These are phyloP conservation scores for Aldabrachelys gigantea DNA, from an alignment of 2,113 vertebrate species.

Conservation along the genomic window DNA sequence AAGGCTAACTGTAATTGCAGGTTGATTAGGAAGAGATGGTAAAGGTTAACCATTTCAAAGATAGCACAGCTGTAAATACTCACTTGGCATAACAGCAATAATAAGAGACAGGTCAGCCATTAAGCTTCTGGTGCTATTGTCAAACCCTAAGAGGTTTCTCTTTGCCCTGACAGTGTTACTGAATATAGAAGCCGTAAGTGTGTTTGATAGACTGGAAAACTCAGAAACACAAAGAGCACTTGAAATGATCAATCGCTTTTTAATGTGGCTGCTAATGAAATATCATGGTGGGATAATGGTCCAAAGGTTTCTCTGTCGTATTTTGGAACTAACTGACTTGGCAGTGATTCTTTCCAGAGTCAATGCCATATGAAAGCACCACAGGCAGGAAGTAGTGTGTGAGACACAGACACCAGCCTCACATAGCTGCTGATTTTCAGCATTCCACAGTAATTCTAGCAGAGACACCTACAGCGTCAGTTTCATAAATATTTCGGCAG, in stretches of 20 bases:
- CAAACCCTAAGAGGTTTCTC: neutral
- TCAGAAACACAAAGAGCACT: neutral
- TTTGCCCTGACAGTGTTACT: conserved; percentile 15
- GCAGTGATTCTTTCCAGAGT: conserved; percentile 41
- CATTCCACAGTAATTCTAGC: neutral
- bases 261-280: conserved; percentile 69
- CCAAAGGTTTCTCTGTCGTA: conserved; percentile 35
- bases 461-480: conserved; percentile 32
- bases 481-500: conserved; percentile 58
- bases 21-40: neutral
- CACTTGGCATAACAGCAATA: conserved; percentile 6
- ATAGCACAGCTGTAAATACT: neutral
- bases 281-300: conserved; percentile 46
- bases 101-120: rapidly evolving
- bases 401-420: conserved; percentile 23
- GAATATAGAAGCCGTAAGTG: neutral
- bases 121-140: neutral
- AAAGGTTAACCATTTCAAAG: neutral
- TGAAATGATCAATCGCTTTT: conserved; percentile 61
- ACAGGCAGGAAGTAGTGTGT: conserved; percentile 38
- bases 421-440: conserved; percentile 50
- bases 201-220: conserved; percentile 41
- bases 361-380: conserved; percentile 20
- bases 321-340: conserved; percentile 61
- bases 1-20: neutral